Evolutionary conservation across 2,888 invertebrate species (phyloP).

Genomic region (Stenoptilia bipunctidactyla): DNA sequence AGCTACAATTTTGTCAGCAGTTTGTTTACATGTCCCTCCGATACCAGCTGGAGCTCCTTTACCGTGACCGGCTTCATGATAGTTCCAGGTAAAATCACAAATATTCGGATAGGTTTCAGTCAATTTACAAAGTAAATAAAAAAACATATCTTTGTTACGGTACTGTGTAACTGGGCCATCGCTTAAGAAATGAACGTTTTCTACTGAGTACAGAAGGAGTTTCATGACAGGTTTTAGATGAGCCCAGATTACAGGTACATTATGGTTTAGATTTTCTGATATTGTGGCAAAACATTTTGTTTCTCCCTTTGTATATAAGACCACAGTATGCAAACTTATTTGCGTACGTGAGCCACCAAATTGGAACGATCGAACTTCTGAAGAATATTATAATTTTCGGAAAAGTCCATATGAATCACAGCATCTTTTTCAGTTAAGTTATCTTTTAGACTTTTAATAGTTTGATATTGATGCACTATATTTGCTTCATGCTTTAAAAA

Average conservation of each 20-base stretch:
- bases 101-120: slow-evolving; percentile 6
- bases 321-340: slow-evolving; percentile 15
- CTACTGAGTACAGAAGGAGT: slow-evolving; percentile 11
- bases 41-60: too few relatives aligned
- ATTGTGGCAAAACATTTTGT: slow-evolving; percentile 1
- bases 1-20: too few relatives aligned
- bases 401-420: slow-evolving; percentile 10
- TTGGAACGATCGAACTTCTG: slow-evolving; percentile 9
- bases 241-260: slow-evolving; percentile 17
- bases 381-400: slow-evolving; percentile 9
- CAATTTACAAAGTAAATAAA: slow-evolving; percentile 7
- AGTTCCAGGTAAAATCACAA: too few relatives aligned
- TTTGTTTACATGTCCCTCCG: too few relatives aligned
- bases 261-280: slow-evolving; percentile 11
- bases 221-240: slow-evolving; percentile 15
- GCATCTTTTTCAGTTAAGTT: slow-evolving; percentile 10
- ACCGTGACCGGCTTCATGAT: too few relatives aligned
- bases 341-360: slow-evolving; percentile 10
- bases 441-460: slow-evolving; percentile 9
- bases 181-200: slow-evolving; percentile 17
- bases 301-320: slow-evolving; percentile 13
- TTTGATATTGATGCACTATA: slow-evolving; percentile 11
- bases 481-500: too few relatives aligned
- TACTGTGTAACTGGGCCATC: too few relatives aligned
- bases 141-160: slow-evolving; percentile 20